These are phyloP conservation scores for Liodrosophila aerea DNA, from an alignment of 2,888 invertebrate species.

Conservation along the genomic window DNA sequence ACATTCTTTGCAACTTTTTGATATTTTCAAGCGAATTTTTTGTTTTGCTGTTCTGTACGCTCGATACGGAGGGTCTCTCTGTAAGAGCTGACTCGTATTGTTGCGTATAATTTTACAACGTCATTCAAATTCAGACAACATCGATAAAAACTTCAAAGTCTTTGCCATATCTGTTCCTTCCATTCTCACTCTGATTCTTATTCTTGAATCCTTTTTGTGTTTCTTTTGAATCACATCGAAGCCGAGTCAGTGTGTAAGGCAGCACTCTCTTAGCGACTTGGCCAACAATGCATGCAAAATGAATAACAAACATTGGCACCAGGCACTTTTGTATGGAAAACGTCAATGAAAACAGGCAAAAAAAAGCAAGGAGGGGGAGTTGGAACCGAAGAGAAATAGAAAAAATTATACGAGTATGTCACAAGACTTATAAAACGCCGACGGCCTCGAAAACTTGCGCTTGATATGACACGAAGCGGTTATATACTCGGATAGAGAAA, in stretches of 20 bases:
- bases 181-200: slow-evolving; percentile 29
- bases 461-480: slow-evolving; percentile 63
- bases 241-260: slow-evolving; percentile 17
- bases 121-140: slow-evolving; percentile 74
- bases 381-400: background rate
- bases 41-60: slow-evolving; percentile 8
- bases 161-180: slow-evolving; percentile 19
- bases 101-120: slow-evolving; percentile 72
- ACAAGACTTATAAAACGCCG: slow-evolving; percentile 47
- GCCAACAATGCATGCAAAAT: slow-evolving; percentile 65
- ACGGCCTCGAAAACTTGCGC: slow-evolving; percentile 44
- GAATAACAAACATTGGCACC: slow-evolving; percentile 46
- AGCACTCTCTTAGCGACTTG: slow-evolving; percentile 6
- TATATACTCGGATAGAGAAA: slow-evolving; percentile 47
- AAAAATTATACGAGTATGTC: slow-evolving; percentile 35
- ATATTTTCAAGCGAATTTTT: slow-evolving; percentile 6
- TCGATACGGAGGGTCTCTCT: slow-evolving; percentile 8
- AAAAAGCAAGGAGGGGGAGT: background rate
- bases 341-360: background rate
- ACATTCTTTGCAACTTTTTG: slow-evolving; percentile 6
- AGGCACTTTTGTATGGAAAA: slow-evolving; percentile 25
- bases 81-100: slow-evolving; percentile 50
- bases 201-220: slow-evolving; percentile 6
- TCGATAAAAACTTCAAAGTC: slow-evolving; percentile 73
- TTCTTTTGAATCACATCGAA: background rate